These are phyloP conservation scores for Griposia aprilina DNA, from an alignment of 2,888 invertebrate species.

Conservation along the genomic window DNA sequence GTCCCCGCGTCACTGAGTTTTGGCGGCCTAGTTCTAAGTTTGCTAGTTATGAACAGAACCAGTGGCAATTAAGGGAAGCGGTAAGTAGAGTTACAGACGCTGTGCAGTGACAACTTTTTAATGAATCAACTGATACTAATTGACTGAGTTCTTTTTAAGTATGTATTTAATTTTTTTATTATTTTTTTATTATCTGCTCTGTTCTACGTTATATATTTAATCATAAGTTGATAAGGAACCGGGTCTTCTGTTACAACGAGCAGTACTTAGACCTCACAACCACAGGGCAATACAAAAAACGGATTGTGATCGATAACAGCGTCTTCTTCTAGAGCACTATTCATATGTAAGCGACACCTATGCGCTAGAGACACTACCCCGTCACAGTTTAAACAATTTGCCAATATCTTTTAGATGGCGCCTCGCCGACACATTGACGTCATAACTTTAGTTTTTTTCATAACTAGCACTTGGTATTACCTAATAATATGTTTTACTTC, in stretches of 20 bases:
- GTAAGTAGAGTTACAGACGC: neutral
- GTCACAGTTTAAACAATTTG: slow-evolving; percentile 5
- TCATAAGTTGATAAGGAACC: neutral
- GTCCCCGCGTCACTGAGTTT: neutral
- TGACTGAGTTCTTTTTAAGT: neutral
- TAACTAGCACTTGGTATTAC: neutral
- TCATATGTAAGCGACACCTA: slow-evolving; percentile 24
- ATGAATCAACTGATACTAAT: neutral
- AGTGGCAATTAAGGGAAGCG: slow-evolving; percentile 20
- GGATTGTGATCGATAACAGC: neutral
- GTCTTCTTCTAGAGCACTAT: neutral
- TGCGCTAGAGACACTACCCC: neutral
- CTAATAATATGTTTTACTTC: neutral
- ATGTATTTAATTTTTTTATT: neutral
- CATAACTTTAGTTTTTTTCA: neutral
- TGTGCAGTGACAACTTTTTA: neutral
- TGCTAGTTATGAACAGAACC: slow-evolving; percentile 3
- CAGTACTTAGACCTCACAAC: neutral
- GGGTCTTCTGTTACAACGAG: neutral
- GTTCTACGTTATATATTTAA: neutral
- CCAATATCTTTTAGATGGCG: slow-evolving; percentile 39
- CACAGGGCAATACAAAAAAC: neutral
- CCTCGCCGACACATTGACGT: neutral
- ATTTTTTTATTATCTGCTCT: neutral
- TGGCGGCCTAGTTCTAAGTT: neutral